Evolutionary conservation across 2,797 vertebrate species (phyloP).

Genomic region (Columba guinea): DNA sequence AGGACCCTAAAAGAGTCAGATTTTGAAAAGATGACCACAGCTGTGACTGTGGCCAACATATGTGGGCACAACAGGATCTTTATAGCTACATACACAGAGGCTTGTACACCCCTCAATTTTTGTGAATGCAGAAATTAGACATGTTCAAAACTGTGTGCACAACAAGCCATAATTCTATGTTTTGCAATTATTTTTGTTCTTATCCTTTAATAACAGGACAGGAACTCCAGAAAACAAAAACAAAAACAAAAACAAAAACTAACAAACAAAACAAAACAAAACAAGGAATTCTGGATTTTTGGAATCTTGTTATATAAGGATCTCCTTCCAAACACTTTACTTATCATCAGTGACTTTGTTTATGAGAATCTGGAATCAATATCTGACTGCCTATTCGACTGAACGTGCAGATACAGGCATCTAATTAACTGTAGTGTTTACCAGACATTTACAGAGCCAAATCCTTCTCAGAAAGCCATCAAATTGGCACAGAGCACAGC

Average conservation of each 20-base stretch:
- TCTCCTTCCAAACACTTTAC: slow-evolving; percentile 48
- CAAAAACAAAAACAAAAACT: too few relatives aligned
- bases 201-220: not conserved
- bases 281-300: not conserved
- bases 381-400: slow-evolving; percentile 35
- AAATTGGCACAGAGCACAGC: not conserved
- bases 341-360: slow-evolving; percentile 54
- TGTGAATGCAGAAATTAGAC: not conserved
- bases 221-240: not conserved
- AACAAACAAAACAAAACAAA: too few relatives aligned
- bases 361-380: slow-evolving; percentile 30
- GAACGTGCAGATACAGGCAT: slow-evolving; percentile 20
- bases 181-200: not conserved
- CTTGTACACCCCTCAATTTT: not conserved
- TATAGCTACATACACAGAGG: not conserved
- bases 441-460: slow-evolving; percentile 16
- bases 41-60: not conserved
- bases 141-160: not conserved
- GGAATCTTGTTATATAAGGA: not conserved
- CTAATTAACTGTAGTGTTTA: slow-evolving; percentile 62
- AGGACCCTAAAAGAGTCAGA: not conserved
- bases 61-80: not conserved
- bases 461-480: slow-evolving; percentile 7
- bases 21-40: not conserved
- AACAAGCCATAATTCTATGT: not conserved